These are phyloP conservation scores for Illadopsis cleaveri DNA, from an alignment of 2,113 vertebrate species.

Conservation along the genomic window DNA sequence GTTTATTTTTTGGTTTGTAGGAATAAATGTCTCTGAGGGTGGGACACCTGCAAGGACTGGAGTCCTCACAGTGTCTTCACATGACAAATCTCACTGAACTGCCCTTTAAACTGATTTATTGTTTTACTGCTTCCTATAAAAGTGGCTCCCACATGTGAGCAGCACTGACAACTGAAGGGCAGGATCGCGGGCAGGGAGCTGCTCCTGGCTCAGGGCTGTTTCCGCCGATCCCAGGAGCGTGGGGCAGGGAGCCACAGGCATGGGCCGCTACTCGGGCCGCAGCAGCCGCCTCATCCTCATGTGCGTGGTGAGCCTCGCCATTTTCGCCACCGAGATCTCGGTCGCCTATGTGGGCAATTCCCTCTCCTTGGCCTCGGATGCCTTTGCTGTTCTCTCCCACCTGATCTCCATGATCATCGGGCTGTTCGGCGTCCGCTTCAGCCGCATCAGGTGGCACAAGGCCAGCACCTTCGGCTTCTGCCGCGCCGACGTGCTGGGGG, in stretches of 20 bases:
- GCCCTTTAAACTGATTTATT: constrained; percentile 79
- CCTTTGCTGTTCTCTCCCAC: constrained; percentile 77
- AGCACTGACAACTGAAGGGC: constrained; percentile 9
- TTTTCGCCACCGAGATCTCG: constrained; percentile 68
- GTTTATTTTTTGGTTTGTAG: neutral
- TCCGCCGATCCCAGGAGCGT: neutral
- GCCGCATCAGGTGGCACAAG: constrained; percentile 57
- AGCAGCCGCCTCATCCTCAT: constrained; percentile 72
- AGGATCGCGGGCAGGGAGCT: neutral
- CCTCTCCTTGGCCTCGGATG: constrained; percentile 76
- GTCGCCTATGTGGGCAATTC: constrained; percentile 73
- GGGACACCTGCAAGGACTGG: neutral
- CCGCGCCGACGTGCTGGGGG: constrained; percentile 76
- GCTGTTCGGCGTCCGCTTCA: constrained; percentile 40
- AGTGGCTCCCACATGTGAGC: constrained; percentile 46
- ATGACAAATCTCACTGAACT: constrained; percentile 49
- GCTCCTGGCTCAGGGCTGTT: neutral
- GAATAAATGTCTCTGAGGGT: neutral
- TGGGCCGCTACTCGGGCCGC: constrained; percentile 74
- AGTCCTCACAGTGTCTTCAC: neutral
- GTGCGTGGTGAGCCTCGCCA: constrained; percentile 36
- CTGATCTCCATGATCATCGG: constrained; percentile 76
- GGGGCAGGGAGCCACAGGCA: neutral
- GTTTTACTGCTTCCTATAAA: constrained; percentile 78
- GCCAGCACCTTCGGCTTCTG: constrained; percentile 70